Base-by-base conservation (phyloP, 2,888 invertebrate genomes). In the Erpobdella octoculata region DNA sequence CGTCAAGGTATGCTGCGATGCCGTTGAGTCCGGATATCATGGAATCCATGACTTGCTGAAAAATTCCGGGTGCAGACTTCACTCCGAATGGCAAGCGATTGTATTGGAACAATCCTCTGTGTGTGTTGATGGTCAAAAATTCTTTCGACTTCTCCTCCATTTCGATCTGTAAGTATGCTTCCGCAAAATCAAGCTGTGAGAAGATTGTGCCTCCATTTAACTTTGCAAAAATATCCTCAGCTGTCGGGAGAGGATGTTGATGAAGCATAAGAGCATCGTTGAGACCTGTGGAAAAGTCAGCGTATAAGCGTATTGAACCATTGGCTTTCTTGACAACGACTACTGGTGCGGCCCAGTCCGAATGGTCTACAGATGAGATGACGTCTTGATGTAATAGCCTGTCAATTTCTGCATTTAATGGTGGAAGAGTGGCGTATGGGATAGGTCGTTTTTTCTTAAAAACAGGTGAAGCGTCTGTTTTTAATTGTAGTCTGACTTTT, bases 1-100 rank as follows among this genome's bases (percentile, higher is more conserved):
- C 66, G 28, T 38, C 66, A n/a, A 41, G 18, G 9, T 38, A 38
- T 25, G 38, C 37, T 21, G 41, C 66, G 25, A n/a, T 21, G n/a
- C 66, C 38, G 6, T 66, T n/a, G 25, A 66, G 66, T 25, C 66
- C 66, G n/a, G n/a, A 21, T n/a, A 66, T 36, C 8, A 41, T 25
- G 6, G 21, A 2, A 36, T 38, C 38, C 41, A 66, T 36, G 2
- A 21, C 41, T 41, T 66, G 25, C n/a, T 66, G 66, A 28, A 66
- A 66, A 41, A 62, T 62, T 21, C 62, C 62, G n/a, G 53, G 21
- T 53, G 53, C 53, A 15, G 21, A 53, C 28, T 53, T 53, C 21
- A 53, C 18, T 53, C 53, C 53, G n/a, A 53, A 53, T 5, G 53
- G n/a, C 28, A 53, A 12, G 5, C 53, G 6, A 21, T 53, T 21